A percentile compares a stretch with the other conserved stretches of the same genome.
phyloP scores from a whole-genome alignment of 2,113 vertebrate species.

The Hippocampus zosterae region DNA sequence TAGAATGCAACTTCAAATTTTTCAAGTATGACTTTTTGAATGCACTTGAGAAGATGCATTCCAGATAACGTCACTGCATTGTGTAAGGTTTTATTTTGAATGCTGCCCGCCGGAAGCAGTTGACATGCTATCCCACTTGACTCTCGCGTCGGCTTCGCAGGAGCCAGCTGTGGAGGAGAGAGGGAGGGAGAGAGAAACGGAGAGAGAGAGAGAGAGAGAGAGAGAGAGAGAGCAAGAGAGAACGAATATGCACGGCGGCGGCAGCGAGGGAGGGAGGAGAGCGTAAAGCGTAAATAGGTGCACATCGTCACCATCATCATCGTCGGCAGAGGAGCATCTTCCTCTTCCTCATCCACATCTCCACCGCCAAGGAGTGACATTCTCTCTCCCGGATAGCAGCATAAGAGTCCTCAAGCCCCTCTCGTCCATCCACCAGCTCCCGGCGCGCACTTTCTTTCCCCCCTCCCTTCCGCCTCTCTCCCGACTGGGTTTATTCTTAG shows the following conservation, averaged over 20 bases:
- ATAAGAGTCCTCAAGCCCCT: constrained; percentile 34
- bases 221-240: constrained; percentile 46
- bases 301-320: constrained; percentile 57
- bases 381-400: constrained; percentile 1
- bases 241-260: constrained; percentile 52
- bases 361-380: constrained; percentile 25
- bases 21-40: too few relatives aligned
- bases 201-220: neutral
- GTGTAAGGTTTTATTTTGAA: neutral
- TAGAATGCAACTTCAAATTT: neutral
- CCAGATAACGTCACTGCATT: neutral
- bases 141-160: neutral
- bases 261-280: constrained; percentile 59
- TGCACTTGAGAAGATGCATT: neutral
- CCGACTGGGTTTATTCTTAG: constrained; percentile 62
- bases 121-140: neutral
- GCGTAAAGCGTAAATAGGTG: constrained; percentile 59
- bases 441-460: constrained; percentile 45
- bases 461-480: neutral
- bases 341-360: constrained; percentile 49
- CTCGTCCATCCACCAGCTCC: constrained; percentile 42
- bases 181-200: constrained; percentile 40
- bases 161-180: constrained; percentile 14
- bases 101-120: neutral
- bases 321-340: constrained; percentile 56